phyloP scores from a whole-genome alignment of 2,797 vertebrate species.

The Discoglossus pictus region DNA sequence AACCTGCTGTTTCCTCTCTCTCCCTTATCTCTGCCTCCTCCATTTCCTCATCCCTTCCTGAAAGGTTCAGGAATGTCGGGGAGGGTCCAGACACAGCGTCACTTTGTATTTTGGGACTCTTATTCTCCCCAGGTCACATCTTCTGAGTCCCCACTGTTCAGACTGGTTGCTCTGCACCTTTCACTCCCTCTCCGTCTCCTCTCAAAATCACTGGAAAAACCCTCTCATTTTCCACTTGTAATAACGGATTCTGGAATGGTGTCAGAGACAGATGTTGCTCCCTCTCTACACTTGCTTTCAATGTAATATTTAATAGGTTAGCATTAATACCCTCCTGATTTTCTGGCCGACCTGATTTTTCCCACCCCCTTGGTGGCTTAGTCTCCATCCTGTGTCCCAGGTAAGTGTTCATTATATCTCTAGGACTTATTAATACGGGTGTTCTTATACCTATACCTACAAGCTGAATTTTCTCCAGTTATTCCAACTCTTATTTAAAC shows the following conservation, averaged over 20 bases:
- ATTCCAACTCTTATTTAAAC: no score
- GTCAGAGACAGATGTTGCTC: conserved; percentile 16
- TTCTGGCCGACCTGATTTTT: conserved; percentile 10
- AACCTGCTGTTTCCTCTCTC: conserved; percentile 45
- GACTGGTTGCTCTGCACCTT: conserved; percentile 3
- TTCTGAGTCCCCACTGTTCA: conserved; percentile 13
- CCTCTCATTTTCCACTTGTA: conserved; percentile 33
- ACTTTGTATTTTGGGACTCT: conserved; percentile 19
- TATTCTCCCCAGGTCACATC: conserved; percentile 25
- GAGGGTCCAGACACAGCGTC: conserved; percentile 18
- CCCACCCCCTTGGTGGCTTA: not conserved
- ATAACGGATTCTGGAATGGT: conserved; percentile 6
- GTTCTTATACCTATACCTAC: no score
- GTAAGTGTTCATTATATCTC: conserved; percentile 15
- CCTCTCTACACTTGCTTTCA: not conserved
- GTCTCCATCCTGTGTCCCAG: not conserved
- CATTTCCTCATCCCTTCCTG: conserved; percentile 41
- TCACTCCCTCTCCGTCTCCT: conserved; percentile 10
- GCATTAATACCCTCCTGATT: conserved; percentile 4
- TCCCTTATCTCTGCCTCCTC: conserved; percentile 27
- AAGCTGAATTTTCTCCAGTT: no score
- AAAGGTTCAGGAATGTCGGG: conserved; percentile 49
- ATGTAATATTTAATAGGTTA: conserved; percentile 1
- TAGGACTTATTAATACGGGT: no score
- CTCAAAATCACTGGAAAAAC: conserved; percentile 27